Evolutionary conservation across 2,113 vertebrate species (phyloP).

Genomic region (Tringa solitaria): DNA sequence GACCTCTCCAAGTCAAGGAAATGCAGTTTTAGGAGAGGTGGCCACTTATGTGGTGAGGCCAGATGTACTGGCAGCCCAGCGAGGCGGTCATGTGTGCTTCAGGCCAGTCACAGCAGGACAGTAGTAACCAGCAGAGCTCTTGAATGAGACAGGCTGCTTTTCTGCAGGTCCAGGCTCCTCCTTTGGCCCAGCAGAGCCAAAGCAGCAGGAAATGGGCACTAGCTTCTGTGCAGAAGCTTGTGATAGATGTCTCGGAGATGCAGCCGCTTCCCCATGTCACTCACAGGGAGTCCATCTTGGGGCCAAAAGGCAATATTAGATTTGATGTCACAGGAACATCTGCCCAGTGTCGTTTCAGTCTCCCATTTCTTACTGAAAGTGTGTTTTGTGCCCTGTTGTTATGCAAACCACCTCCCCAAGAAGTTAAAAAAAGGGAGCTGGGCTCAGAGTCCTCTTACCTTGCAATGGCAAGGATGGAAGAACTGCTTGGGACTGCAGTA

Average conservation of each 20-base stretch:
- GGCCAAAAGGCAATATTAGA: neutral
- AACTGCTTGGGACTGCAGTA: neutral
- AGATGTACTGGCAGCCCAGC: neutral
- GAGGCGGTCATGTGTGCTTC: neutral
- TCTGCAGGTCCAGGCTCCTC: neutral
- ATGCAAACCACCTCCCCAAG: neutral
- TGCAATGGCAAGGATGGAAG: neutral
- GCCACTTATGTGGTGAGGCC: neutral
- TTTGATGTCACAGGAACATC: neutral
- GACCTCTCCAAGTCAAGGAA: neutral
- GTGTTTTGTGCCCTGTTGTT: neutral
- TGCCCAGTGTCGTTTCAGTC: neutral
- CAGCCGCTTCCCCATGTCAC: neutral
- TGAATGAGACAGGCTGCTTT: neutral
- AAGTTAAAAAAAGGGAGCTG: neutral
- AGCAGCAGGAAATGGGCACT: neutral
- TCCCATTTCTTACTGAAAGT: neutral
- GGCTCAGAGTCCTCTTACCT: neutral
- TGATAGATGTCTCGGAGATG: neutral
- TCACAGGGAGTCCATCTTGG: neutral
- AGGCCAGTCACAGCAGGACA: neutral
- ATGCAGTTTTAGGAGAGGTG: neutral
- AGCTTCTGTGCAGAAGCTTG: neutral
- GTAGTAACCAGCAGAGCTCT: neutral
- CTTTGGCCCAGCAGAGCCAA: neutral